Conservation (phyloP, 53 echinoderm and acorn worm species). For the Arbacia lixula region DNA sequence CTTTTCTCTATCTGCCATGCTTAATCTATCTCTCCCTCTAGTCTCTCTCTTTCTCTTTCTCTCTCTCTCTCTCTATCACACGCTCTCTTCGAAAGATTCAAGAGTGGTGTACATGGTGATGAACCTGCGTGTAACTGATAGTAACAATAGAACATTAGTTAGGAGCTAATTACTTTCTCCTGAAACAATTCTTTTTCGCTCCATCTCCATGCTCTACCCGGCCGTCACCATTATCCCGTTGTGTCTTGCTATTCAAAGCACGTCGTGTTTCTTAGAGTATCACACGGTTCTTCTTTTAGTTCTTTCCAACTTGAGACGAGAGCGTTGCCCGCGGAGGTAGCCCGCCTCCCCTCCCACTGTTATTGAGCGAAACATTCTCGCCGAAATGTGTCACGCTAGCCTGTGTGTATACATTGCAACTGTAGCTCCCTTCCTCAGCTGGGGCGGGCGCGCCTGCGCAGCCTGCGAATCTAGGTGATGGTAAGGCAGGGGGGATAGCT, state of each 20-base stretch:
- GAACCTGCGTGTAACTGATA: too few species aligned
- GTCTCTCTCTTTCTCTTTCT: too few species aligned
- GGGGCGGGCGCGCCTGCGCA: background rate
- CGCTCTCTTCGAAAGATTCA: too few species aligned
- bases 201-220: background rate
- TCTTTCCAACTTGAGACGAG: background rate
- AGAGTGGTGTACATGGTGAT: too few species aligned
- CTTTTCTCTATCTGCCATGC: too few species aligned
- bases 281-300: background rate
- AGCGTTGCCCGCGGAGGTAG: constrained; percentile 17
- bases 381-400: constrained; percentile 21
- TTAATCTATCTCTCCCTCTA: too few species aligned
- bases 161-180: too few species aligned
- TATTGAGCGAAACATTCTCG: constrained; percentile 10
- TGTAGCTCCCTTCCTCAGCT: constrained; percentile 19
- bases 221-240: background rate
- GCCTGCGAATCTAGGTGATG: constrained; percentile 27
- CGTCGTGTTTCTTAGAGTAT: constrained; percentile 22
- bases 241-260: constrained; percentile 4
- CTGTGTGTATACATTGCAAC: constrained; percentile 41
- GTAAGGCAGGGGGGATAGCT: constrained; percentile 31
- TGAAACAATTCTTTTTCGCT: too few species aligned
- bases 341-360: constrained; percentile 2
- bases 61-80: too few species aligned
- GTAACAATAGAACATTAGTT: too few species aligned